These are phyloP conservation scores for Ormyrus nitidulus DNA, from an alignment of 2,888 invertebrate genomes.

Conservation along the genomic window DNA sequence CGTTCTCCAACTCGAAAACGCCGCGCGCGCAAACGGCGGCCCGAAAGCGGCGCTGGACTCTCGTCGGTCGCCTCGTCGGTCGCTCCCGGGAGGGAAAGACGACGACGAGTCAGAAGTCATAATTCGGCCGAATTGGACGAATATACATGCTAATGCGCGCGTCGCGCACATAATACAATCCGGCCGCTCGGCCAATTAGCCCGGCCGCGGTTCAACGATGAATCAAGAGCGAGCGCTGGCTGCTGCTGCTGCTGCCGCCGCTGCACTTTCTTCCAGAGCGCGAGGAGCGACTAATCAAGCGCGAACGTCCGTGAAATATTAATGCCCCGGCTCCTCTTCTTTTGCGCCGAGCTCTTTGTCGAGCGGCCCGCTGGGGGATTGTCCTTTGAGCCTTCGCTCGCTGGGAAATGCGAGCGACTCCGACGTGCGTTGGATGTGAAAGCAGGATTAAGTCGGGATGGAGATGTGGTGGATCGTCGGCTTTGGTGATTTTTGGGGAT, in stretches of 20 bases:
- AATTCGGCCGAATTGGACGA: slow-evolving; percentile 6
- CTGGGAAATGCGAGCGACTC: no score
- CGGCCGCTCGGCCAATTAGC: slow-evolving; percentile 32
- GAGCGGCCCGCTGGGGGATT: background rate
- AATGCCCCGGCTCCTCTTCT: slow-evolving; percentile 22
- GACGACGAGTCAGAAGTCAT: background rate
- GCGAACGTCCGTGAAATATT: slow-evolving; percentile 48
- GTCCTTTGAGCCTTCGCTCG: background rate
- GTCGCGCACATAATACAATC: slow-evolving; percentile 26
- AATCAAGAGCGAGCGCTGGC: slow-evolving; percentile 22
- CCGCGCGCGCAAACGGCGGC: no score
- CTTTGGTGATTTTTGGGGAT: background rate
- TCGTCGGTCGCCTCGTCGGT: no score
- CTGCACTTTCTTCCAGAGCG: slow-evolving; percentile 28
- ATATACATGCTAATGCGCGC: slow-evolving; percentile 18
- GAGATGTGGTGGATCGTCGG: no score
- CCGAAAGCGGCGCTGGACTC: no score
- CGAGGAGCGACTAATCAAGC: slow-evolving; percentile 41
- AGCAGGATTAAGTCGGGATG: no score
- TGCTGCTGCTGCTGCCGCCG: background rate
- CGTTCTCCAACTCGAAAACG: no score
- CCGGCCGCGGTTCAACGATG: slow-evolving; percentile 29
- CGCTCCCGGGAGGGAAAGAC: no score
- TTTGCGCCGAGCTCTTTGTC: background rate
- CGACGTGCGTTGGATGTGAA: no score